Evolutionary conservation across 2,113 vertebrate species (phyloP).

Genomic region (Meriones unguiculatus): DNA sequence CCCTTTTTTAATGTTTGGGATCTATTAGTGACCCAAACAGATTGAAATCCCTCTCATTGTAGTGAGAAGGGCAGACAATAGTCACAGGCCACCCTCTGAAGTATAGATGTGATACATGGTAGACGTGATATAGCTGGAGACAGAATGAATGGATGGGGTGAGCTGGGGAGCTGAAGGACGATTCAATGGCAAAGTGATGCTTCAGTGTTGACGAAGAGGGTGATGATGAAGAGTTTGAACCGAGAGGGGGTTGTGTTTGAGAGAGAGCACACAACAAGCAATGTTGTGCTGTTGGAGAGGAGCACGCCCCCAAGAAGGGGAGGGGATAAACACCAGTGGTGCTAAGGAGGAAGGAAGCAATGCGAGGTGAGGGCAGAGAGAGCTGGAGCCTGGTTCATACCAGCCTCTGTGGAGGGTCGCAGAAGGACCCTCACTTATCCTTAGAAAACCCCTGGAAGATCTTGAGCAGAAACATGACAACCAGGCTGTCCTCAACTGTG

Average conservation of each 20-base stretch:
- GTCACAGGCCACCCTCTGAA: neutral
- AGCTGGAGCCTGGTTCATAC: neutral
- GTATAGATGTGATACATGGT: neutral
- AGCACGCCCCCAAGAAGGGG: neutral
- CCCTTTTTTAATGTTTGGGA: neutral
- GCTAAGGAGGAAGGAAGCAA: neutral
- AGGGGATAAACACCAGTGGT: neutral
- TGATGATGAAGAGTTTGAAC: neutral
- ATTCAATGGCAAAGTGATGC: neutral
- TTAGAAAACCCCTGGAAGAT: neutral
- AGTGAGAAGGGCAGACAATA: neutral
- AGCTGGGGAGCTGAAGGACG: too few species aligned
- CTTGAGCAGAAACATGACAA: neutral
- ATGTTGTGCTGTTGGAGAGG: rapidly evolving
- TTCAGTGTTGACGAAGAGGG: neutral
- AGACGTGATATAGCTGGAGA: neutral
- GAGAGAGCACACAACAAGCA: neutral
- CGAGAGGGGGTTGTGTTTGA: neutral
- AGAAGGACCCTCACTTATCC: neutral
- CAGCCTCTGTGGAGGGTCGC: neutral
- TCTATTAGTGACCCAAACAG: neutral
- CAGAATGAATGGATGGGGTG: too few species aligned
- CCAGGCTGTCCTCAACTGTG: neutral
- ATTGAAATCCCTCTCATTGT: neutral
- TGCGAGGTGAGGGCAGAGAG: neutral